A percentile compares a stretch with the other conserved stretches of the same genome.
Conservation (phyloP, 2,888 invertebrate genomes). For the Tiliacea citrago region DNA sequence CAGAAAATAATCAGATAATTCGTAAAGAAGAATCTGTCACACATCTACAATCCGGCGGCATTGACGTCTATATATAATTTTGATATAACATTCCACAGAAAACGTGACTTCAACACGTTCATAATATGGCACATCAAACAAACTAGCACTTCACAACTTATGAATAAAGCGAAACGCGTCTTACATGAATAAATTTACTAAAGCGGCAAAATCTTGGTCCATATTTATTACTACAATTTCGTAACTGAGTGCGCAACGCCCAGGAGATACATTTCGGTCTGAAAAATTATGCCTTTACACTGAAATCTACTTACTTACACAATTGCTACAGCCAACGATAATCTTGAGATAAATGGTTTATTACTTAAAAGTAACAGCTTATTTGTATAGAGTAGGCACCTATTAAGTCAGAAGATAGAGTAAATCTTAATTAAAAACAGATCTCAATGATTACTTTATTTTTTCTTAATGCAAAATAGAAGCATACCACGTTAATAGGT, state of each 20-base stretch:
- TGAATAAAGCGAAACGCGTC: slow-evolving; percentile 61
- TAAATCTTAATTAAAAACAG: slow-evolving; percentile 2
- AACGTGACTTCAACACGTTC: slow-evolving; percentile 57
- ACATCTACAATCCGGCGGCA: slow-evolving; percentile 11
- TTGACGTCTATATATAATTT: slow-evolving; percentile 47
- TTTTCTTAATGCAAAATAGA: neutral
- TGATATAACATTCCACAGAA: slow-evolving; percentile 36
- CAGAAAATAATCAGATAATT: neutral
- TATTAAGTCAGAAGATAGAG: neutral
- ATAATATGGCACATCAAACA: slow-evolving; percentile 60
- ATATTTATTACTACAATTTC: slow-evolving; percentile 63
- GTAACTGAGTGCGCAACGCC: slow-evolving; percentile 59
- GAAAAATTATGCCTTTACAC: slow-evolving; percentile 52
- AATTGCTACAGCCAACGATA: slow-evolving; percentile 29
- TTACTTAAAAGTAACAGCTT: slow-evolving; percentile 16
- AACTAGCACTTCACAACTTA: slow-evolving; percentile 60
- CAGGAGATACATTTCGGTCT: slow-evolving; percentile 56
- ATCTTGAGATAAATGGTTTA: slow-evolving; percentile 15
- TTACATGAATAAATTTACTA: slow-evolving; percentile 62
- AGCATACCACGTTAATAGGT: neutral
- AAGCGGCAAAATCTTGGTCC: slow-evolving; percentile 54
- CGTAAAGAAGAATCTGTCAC: neutral
- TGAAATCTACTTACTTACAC: slow-evolving; percentile 41
- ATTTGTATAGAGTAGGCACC: neutral
- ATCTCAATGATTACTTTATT: neutral